Conservation (phyloP, 2,888 invertebrate species). For the Tachystola acroxantha region DNA sequence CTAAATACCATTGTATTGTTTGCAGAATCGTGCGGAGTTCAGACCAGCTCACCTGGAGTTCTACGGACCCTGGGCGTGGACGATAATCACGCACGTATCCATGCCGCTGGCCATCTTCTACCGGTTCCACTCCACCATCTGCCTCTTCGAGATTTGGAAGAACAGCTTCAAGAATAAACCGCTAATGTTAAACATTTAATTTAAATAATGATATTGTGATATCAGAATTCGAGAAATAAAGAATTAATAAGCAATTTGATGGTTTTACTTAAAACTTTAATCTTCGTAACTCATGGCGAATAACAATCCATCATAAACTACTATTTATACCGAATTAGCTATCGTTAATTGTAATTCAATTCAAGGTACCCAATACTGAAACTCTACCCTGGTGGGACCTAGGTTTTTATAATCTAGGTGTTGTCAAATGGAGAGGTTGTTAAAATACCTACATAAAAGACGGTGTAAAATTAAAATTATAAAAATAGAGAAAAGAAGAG, state of each 20-base stretch:
- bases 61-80: slow-evolving; percentile 94
- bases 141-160: slow-evolving; percentile 95
- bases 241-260: not conserved
- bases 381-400: too few relatives aligned
- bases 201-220: slow-evolving; percentile 1
- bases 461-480: too few relatives aligned
- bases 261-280: not conserved
- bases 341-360: too few relatives aligned
- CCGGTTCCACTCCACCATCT: slow-evolving; percentile 94
- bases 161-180: slow-evolving; percentile 87
- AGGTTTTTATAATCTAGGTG: too few relatives aligned
- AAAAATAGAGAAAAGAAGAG: too few relatives aligned
- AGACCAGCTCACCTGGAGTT: slow-evolving; percentile 89
- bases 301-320: too few relatives aligned
- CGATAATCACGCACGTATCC: slow-evolving; percentile 92
- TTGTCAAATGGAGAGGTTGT: too few relatives aligned
- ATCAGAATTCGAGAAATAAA: not conserved
- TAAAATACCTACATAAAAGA: too few relatives aligned
- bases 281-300: too few relatives aligned
- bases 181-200: slow-evolving; percentile 63
- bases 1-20: too few relatives aligned
- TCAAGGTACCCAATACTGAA: too few relatives aligned
- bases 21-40: slow-evolving; percentile 88
- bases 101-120: slow-evolving; percentile 95
- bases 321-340: too few relatives aligned